Conservation (phyloP, 37 sponge, comb jelly and placozoan species). For the Trichoplax adhaerens region DNA sequence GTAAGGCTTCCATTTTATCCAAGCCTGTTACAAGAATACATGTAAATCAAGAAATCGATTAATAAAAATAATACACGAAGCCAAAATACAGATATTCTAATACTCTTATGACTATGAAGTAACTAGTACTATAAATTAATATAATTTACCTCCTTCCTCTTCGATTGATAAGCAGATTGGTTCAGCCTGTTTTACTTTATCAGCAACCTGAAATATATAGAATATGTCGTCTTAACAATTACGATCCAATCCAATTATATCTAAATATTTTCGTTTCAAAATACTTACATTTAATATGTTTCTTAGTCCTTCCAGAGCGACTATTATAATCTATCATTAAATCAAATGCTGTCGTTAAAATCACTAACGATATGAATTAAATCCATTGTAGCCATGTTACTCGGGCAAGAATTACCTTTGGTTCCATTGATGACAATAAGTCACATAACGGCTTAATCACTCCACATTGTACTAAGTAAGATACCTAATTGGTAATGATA, state of each 20-base stretch:
- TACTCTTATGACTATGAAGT: too few relatives aligned
- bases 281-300: slow-evolving; percentile 59
- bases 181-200: slow-evolving; percentile 15
- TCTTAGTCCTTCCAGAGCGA: slow-evolving; percentile 50
- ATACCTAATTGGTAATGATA: background rate
- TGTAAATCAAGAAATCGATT: background rate
- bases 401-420: slow-evolving; percentile 20
- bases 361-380: too few relatives aligned
- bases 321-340: slow-evolving; percentile 31
- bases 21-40: slow-evolving; percentile 23
- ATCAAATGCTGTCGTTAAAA: too few relatives aligned
- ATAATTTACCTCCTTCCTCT: slow-evolving; percentile 27
- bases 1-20: slow-evolving; percentile 80
- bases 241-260: background rate
- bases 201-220: slow-evolving; percentile 19
- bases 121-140: background rate
- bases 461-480: slow-evolving; percentile 32
- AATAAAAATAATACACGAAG: background rate
- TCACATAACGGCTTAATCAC: slow-evolving; percentile 76
- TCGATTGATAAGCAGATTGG: slow-evolving; percentile 51
- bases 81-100: too few relatives aligned
- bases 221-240: too few relatives aligned
- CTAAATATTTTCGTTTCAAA: background rate
- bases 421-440: slow-evolving; percentile 62
- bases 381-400: background rate